A percentile compares a stretch with the other conserved stretches of the same genome.
Conservation (phyloP, 2,888 invertebrate genomes). For the Netelia melanura region DNA sequence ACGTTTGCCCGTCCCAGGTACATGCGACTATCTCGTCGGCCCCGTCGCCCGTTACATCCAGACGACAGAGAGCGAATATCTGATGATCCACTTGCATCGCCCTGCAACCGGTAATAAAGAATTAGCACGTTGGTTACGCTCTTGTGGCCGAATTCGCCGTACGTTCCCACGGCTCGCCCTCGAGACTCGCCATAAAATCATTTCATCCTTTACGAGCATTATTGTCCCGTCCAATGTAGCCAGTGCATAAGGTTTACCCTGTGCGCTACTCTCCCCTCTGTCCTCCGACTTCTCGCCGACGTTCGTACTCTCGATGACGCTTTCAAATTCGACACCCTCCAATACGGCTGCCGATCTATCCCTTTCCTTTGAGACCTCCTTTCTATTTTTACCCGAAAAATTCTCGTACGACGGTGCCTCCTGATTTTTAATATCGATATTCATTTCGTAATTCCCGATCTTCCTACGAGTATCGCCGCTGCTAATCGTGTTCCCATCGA, state of each 20-base stretch:
- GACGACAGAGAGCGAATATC: slow-evolving; percentile 88
- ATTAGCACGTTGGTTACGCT: not conserved
- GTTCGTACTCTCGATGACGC: not conserved
- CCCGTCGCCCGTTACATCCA: slow-evolving; percentile 88
- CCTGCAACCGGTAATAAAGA: slow-evolving; percentile 83
- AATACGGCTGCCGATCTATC: slow-evolving; percentile 24
- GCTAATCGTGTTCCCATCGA: not conserved
- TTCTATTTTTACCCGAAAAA: slow-evolving; percentile 68
- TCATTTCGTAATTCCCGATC: slow-evolving; percentile 75
- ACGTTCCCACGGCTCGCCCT: no score
- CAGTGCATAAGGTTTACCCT: slow-evolving; percentile 87
- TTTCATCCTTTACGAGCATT: slow-evolving; percentile 89
- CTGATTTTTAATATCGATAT: slow-evolving; percentile 70
- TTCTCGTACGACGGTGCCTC: slow-evolving; percentile 76
- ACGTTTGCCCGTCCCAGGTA: slow-evolving; percentile 92
- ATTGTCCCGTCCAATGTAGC: slow-evolving; percentile 91
- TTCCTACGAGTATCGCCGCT: slow-evolving; percentile 66
- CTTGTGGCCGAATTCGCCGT: no score
- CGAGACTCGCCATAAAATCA: slow-evolving; percentile 87
- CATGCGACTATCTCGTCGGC: slow-evolving; percentile 90
- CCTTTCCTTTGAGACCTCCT: slow-evolving; percentile 34
- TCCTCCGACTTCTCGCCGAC: slow-evolving; percentile 24
- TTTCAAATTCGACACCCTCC: no score
- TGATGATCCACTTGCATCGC: slow-evolving; percentile 90
- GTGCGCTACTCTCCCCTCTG: not conserved